Base-by-base conservation (phyloP, 2,888 invertebrate species). In the Tenthredo distinguenda region DNA sequence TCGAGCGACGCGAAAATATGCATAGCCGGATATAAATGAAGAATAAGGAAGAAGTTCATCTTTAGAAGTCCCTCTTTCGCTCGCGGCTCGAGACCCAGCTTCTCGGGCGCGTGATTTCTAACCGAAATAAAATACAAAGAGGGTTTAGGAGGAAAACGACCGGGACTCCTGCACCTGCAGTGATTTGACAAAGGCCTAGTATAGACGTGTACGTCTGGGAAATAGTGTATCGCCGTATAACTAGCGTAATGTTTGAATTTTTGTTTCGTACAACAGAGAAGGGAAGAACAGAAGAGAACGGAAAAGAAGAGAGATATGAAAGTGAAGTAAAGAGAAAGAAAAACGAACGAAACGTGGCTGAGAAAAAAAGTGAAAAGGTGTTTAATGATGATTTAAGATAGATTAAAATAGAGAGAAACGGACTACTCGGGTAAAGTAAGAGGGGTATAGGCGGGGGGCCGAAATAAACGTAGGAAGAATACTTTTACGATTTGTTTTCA, bases 401-500 rank as follows among this genome's bases (percentile, higher is more conserved):
- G 18, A 62, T 62, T 62, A 10, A 26, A 26, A 26, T 26, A 62
- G 62, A 62, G 62, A 62, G 62, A 62, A 62, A 62, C n/a, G n/a
- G 55, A 50, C 55, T 55, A 55, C 55, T n/a, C n/a, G 40, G n/a
- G 31, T 72, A 72, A 72, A 72, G 21, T 15, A n/a, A 40, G 62
- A 18, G 34, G 18, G 34, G 34, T 58, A 21, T 58, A 21, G 26
- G 18, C 5, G 18, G 34, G 31, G 68, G 34, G 18, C 12, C 34
- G 26, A 43, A 77, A 77, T 71, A 21, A 31, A 21, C 1, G 72
- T 68, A 58, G 34, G 74, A 81, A 76, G 55, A 58, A 88, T 89
- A 90, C 90, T 90, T 91, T 91, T 91, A 91, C 91, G 91, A 91
- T 91, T 91, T 91, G 91, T 91, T 91, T 91, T 91, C 91, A 90